Conservation (phyloP, 1,140 invertebrate species). For the Harlomillsia oculata region DNA sequence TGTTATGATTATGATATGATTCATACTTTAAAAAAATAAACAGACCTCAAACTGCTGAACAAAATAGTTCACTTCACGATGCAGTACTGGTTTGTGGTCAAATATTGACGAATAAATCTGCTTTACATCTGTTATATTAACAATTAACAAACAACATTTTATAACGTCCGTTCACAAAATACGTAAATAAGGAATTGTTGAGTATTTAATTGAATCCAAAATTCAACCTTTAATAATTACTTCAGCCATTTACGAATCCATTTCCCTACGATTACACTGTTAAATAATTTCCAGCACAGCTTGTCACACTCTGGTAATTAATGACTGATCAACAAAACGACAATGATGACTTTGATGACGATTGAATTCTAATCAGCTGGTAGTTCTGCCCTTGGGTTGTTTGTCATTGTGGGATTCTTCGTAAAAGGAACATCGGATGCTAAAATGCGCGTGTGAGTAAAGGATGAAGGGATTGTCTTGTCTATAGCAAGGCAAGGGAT, state of each 20-base stretch:
- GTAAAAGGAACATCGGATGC: too few relatives aligned
- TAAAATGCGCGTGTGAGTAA: too few relatives aligned
- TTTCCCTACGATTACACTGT: too few relatives aligned
- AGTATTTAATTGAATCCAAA: neutral
- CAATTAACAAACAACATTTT: neutral
- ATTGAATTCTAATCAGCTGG: too few relatives aligned
- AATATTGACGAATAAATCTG: conserved; percentile 72
- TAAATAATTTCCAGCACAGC: too few relatives aligned
- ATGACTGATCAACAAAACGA: neutral
- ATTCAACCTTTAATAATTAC: neutral
- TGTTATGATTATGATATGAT: too few relatives aligned
- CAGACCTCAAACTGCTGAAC: conserved; percentile 69
- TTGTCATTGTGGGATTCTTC: too few relatives aligned
- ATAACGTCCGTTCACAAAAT: neutral
- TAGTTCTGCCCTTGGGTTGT: too few relatives aligned
- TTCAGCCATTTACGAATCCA: neutral
- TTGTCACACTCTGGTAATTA: too few relatives aligned
- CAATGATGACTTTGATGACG: too few relatives aligned
- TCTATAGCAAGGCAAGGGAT: too few relatives aligned
- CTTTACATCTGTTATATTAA: conserved; percentile 55
- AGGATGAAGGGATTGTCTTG: too few relatives aligned
- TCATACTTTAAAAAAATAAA: neutral
- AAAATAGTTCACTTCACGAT: conserved; percentile 71
- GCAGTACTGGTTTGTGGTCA: conserved; percentile 70
- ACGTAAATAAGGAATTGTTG: neutral